Evolutionary conservation across 2,113 vertebrate genomes (phyloP), one percentile per base, ranked within the genome.

Genomic region (Chloebia gouldiae): DNA sequence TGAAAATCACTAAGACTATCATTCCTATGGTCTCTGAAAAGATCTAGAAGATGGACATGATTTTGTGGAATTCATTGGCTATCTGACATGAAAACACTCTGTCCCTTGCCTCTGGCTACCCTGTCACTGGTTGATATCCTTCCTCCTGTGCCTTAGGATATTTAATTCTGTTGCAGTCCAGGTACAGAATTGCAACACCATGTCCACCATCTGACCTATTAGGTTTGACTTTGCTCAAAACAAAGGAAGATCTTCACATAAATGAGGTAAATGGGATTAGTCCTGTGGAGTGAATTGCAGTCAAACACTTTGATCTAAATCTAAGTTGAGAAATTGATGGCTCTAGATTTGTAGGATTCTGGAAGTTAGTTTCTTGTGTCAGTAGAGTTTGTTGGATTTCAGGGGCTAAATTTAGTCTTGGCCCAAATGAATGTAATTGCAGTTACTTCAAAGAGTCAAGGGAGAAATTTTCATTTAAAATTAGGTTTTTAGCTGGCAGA

Each of bases 401-500:
- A 76, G 59, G 50, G 30, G 8, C 73, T 86, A 91, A 91, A 81
- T 78, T 81, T 93, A 81, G 47, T 64, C 65, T 60, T 79, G 53
- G 35, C 7, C 45, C 33, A 89, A 91, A 85, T 44, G 13, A 27
- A 64, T 0, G 2, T 45, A 85, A 72, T 72, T 60, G 49, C 59
- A 85, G 53, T 61, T 78, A 86, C 50, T 95, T 89, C 65, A 89
- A 92, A 88, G 79, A 81, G 75, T n/a, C 15, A 86, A 50, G 39
- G 33, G 42, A 76, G 66, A 72, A 76, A 9, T 45, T 42, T 35
- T 63, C 2, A 64, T 56, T 81, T 71, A 40, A 87, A 84, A 65
- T 40, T 21, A 84, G 19, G 5, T 9, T 68, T 91, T 92, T 86
- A 92, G 11, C 19, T 60, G 42, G 13, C 13, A 61, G 53, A 76